Percentiles rank a stretch among this genome's conserved stretches.
phyloP scores from a whole-genome alignment of 2,113 vertebrate genomes.

The Ardeotis arabs region DNA sequence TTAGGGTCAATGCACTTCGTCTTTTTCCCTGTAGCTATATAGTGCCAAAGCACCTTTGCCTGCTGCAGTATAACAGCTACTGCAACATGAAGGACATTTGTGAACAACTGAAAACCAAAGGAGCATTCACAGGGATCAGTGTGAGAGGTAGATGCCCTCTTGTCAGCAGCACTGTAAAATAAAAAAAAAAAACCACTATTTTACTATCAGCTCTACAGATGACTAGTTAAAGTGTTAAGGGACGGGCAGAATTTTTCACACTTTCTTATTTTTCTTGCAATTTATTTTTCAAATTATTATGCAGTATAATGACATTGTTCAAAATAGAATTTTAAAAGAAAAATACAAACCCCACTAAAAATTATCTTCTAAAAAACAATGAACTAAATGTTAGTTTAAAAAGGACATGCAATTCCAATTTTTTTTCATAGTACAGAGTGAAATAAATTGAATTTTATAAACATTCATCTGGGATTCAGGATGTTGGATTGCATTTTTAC shows the following conservation, averaged over 20 bases:
- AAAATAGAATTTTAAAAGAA: background rate
- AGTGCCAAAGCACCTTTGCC: background rate
- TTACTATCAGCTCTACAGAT: background rate
- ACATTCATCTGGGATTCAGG: conserved; percentile 1
- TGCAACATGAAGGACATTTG: background rate
- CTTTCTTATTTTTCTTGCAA: background rate
- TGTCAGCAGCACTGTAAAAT: background rate
- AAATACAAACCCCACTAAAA: background rate
- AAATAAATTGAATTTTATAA: conserved; percentile 26
- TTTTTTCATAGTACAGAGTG: background rate
- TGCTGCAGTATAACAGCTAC: background rate
- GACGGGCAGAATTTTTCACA: background rate
- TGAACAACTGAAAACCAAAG: background rate
- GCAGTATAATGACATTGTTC: background rate
- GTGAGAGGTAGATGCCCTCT: background rate
- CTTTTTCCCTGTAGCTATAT: background rate
- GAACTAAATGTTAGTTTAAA: background rate
- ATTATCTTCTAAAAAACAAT: background rate
- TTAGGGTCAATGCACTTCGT: background rate
- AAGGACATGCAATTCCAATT: background rate
- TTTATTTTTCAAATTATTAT: background rate
- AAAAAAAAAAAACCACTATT: background rate
- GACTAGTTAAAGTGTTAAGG: background rate
- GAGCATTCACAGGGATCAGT: background rate
- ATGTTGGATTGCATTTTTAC: conserved; percentile 23